Evolutionary conservation across 2,113 vertebrate species (phyloP).

Genomic region (Lucifuga dentata): DNA sequence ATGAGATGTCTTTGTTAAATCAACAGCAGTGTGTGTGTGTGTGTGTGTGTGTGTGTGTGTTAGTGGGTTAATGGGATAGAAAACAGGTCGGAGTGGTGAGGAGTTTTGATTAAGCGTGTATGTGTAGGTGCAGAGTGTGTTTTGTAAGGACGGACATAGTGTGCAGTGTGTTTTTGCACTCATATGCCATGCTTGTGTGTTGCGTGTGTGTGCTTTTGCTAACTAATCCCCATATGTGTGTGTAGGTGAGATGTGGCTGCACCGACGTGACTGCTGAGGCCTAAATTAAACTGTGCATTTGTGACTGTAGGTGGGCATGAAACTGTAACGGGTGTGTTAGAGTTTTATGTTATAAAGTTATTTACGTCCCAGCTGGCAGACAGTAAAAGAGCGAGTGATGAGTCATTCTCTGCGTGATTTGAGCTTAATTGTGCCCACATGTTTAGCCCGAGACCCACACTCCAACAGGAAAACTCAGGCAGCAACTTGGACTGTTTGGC

Average conservation of each 20-base stretch:
- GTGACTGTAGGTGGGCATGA: constrained; percentile 64
- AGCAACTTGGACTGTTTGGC: constrained; percentile 36
- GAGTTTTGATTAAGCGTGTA: constrained; percentile 41
- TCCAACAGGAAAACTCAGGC: constrained; percentile 24
- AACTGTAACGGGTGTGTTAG: constrained; percentile 57
- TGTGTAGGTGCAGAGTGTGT: constrained; percentile 49
- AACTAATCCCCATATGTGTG: constrained; percentile 35
- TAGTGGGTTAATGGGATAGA: constrained; percentile 46
- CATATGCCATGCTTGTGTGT: neutral
- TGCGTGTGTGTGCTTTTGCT: constrained; percentile 22
- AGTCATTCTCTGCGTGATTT: constrained; percentile 66
- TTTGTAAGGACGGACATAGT: constrained; percentile 16
- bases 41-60: constrained; percentile 23
- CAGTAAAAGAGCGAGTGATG: constrained; percentile 72
- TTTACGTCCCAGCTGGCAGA: constrained; percentile 63
- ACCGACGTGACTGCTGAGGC: neutral
- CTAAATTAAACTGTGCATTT: constrained; percentile 71
- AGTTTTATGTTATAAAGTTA: constrained; percentile 68
- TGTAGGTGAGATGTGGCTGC: constrained; percentile 34
- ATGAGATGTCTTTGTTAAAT: constrained; percentile 10
- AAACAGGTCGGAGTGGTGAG: constrained; percentile 45
- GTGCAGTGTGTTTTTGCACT: constrained; percentile 38
- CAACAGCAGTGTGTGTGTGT: neutral
- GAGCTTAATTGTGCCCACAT: constrained; percentile 69
- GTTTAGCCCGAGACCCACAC: constrained; percentile 17